Evolutionary conservation across 2,888 invertebrate genomes (phyloP), one percentile per base, ranked within the genome.

Genomic region (Auanema freiburgensis): DNA sequence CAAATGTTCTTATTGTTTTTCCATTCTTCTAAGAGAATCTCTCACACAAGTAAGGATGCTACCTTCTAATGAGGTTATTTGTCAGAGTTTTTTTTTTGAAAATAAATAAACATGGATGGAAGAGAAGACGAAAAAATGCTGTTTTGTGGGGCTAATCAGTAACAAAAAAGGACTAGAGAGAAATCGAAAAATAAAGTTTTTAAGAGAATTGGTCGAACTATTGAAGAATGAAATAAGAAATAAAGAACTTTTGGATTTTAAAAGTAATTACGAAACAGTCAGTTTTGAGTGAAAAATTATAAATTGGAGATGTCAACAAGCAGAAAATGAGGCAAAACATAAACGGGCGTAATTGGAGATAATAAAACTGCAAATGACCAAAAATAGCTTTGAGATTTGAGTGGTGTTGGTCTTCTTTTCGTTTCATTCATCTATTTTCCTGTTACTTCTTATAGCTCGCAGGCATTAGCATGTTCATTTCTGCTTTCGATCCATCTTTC

Each of bases 221-320:
- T n/a, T 46, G 16, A 16, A 46, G 8, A 8, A 21, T 8, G 21
- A 21, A 16, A 18, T 5, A 18, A 8, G 33, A 33, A 33, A n/a
- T n/a, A n/a, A n/a, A n/a, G n/a, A n/a, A n/a, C n/a, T n/a, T 33
- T 33, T 33, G 33, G n/a, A n/a, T 33, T 33, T 33, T 33, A 33
- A 33, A 33, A 33, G 33, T 33, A 33, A 33, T 33, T 33, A 8
- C 4, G 33, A 33, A 33, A 33, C 33, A 33, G 33, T 33, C 33
- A 33, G 33, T 33, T n/a, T 46, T 46, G 46, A 46, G 16, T 46
- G 16, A 21, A 46, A 46, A 46, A 46, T 46, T 16, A 46, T 46
- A 46, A 18, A 46, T 46, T 21, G 3, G 46, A 18, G 16, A 46
- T 16, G 46, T 18, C 16, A 46, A 46, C 16, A 46, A 46, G 16